Percentiles rank a stretch among this genome's conserved stretches.
Conservation (phyloP, 1,140 invertebrate genomes). For the Diachasma alloeum region DNA sequence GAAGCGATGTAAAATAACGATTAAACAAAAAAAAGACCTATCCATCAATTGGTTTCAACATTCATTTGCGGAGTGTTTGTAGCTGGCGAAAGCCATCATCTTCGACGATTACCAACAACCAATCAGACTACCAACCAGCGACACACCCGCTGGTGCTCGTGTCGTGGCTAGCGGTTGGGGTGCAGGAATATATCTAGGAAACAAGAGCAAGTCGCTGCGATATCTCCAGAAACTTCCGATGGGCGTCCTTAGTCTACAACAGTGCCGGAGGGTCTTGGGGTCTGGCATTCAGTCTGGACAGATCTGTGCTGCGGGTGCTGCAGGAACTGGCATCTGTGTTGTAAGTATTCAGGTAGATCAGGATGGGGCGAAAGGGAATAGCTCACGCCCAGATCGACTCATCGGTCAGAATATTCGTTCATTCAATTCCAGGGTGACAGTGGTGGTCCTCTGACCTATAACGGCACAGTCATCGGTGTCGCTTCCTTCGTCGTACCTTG, state of each 20-base stretch:
- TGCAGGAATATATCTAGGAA: background rate
- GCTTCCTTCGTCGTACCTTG: constrained; percentile 70
- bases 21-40: too few species aligned
- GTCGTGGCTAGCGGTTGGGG: background rate
- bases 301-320: background rate
- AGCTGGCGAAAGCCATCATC: background rate
- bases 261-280: background rate
- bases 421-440: constrained; percentile 40
- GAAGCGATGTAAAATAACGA: too few species aligned
- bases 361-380: too few species aligned
- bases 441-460: constrained; percentile 37
- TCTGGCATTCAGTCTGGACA: background rate
- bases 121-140: background rate
- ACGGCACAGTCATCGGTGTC: constrained; percentile 59
- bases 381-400: too few species aligned
- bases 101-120: background rate
- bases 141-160: background rate
- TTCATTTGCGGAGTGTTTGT: background rate
- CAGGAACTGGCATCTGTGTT: background rate
- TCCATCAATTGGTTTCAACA: background rate
- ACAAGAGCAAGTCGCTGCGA: background rate
- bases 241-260: background rate
- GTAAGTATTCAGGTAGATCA: background rate
- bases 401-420: too few species aligned
- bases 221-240: background rate